phyloP scores from a whole-genome alignment of 2,888 invertebrate genomes.

The Oegoconia quadripuncta region DNA sequence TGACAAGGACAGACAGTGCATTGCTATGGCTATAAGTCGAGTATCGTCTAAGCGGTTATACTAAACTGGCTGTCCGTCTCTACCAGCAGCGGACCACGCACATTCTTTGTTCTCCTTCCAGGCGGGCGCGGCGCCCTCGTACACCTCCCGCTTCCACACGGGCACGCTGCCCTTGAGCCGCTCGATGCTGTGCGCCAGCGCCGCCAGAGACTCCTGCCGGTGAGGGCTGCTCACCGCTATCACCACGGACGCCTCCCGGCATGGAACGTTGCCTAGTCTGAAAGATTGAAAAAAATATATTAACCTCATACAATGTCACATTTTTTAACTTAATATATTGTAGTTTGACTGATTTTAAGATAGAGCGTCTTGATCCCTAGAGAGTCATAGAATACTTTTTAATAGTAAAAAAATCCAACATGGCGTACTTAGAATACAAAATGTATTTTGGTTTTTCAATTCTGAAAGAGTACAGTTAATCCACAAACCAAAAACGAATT shows the following conservation, averaged over 20 bases:
- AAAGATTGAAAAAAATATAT: neutral
- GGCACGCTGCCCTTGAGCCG: slow-evolving; percentile 92
- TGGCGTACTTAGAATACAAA: no score
- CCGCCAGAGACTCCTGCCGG: slow-evolving; percentile 88
- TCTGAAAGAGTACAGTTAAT: no score
- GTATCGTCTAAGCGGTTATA: neutral
- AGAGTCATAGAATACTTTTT: no score
- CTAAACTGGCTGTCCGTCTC: slow-evolving; percentile 32
- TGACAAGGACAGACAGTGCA: neutral
- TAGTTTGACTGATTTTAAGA: no score
- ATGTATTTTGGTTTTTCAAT: no score
- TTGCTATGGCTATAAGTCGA: neutral
- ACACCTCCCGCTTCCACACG: slow-evolving; percentile 98
- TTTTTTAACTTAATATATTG: no score
- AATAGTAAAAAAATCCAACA: no score
- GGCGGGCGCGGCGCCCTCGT: slow-evolving; percentile 77
- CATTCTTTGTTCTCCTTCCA: slow-evolving; percentile 94
- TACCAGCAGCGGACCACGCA: slow-evolving; percentile 82
- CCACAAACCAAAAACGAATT: no score
- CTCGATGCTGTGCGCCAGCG: slow-evolving; percentile 91
- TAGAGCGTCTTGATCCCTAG: no score
- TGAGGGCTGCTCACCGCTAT: slow-evolving; percentile 95
- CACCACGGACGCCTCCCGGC: slow-evolving; percentile 92
- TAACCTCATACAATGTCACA: neutral
- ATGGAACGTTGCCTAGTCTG: slow-evolving; percentile 89